These are phyloP conservation scores for Danio tinwini DNA, from an alignment of 2,797 vertebrate genomes.

Conservation along the genomic window DNA sequence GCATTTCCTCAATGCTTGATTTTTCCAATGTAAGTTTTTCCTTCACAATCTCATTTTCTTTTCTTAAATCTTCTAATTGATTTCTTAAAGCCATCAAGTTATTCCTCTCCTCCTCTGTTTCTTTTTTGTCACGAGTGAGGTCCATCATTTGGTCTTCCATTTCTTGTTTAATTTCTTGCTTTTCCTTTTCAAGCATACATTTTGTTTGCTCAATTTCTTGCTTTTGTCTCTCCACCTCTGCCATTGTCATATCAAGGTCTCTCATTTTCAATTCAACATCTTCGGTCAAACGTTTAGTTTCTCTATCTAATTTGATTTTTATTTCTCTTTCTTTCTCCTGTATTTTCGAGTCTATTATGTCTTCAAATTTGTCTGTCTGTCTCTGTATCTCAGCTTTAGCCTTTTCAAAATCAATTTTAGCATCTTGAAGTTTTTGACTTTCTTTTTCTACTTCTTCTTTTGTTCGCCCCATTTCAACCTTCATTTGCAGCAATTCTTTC, in stretches of 20 bases:
- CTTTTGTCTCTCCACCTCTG: slow-evolving; percentile 23
- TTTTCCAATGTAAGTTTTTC: slow-evolving; percentile 16
- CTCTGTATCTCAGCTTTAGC: slow-evolving; percentile 9
- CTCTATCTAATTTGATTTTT: slow-evolving; percentile 3
- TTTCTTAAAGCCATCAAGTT: slow-evolving; percentile 9
- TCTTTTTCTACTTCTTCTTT: slow-evolving; percentile 24
- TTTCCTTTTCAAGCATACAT: slow-evolving; percentile 24
- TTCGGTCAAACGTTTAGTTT: not conserved
- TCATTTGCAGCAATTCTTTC: slow-evolving; percentile 1
- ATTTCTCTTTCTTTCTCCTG: slow-evolving; percentile 22
- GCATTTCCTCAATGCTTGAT: slow-evolving; percentile 7
- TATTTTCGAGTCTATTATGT: not conserved
- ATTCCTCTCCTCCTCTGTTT: slow-evolving; percentile 16
- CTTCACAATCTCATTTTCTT: slow-evolving; percentile 29
- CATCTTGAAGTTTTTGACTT: slow-evolving; percentile 3
- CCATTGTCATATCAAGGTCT: not conserved
- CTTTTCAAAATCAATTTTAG: slow-evolving; percentile 1
- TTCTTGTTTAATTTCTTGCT: slow-evolving; percentile 1
- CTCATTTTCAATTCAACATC: slow-evolving; percentile 13
- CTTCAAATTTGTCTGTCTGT: not conserved
- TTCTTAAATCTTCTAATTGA: slow-evolving; percentile 1
- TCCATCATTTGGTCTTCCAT: slow-evolving; percentile 1
- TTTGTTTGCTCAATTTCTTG: slow-evolving; percentile 13
- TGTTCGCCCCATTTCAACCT: not conserved
- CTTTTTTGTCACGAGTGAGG: slow-evolving; percentile 13